Evolutionary conservation across 2,888 invertebrate species (phyloP).

Genomic region (Philaethria dido): DNA sequence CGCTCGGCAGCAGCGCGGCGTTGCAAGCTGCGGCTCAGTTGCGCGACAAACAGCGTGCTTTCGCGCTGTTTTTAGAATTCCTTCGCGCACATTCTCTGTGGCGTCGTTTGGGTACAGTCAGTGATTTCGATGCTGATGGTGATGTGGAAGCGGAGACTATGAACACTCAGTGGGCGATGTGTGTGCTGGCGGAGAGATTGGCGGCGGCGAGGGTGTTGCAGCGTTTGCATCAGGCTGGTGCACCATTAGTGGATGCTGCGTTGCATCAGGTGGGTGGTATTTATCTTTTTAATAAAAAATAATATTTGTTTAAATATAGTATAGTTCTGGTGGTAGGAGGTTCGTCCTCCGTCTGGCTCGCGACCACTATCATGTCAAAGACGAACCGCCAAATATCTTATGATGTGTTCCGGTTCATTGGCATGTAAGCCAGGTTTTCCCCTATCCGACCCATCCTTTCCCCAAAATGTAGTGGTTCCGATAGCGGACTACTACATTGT

Average conservation of each 20-base stretch:
- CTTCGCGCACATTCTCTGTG: constrained; percentile 87
- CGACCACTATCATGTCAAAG: too few relatives aligned
- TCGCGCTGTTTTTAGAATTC: constrained; percentile 90
- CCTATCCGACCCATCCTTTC: too few relatives aligned
- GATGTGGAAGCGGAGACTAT: constrained; percentile 53
- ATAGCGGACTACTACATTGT: too few relatives aligned
- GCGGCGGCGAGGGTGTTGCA: constrained; percentile 89
- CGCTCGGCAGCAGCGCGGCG: constrained; percentile 89
- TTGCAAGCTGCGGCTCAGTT: constrained; percentile 94
- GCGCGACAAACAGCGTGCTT: constrained; percentile 93
- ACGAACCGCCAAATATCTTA: too few relatives aligned
- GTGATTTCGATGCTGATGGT: constrained; percentile 55
- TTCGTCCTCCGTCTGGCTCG: too few relatives aligned
- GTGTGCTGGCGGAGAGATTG: constrained; percentile 92
- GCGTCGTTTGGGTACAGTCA: constrained; percentile 80
- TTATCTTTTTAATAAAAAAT: too few relatives aligned
- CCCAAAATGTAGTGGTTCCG: too few relatives aligned
- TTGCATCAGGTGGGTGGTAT: constrained; percentile 48
- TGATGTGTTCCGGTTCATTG: too few relatives aligned
- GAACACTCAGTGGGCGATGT: constrained; percentile 81
- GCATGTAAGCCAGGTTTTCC: too few relatives aligned
- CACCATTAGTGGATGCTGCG: constrained; percentile 44
- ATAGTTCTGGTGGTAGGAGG: too few relatives aligned
- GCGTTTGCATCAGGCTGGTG: constrained; percentile 76
- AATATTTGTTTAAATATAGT: too few relatives aligned